Conservation (phyloP, 53 echinoderm and acorn worm genomes). For the Zoroaster sp. region DNA sequence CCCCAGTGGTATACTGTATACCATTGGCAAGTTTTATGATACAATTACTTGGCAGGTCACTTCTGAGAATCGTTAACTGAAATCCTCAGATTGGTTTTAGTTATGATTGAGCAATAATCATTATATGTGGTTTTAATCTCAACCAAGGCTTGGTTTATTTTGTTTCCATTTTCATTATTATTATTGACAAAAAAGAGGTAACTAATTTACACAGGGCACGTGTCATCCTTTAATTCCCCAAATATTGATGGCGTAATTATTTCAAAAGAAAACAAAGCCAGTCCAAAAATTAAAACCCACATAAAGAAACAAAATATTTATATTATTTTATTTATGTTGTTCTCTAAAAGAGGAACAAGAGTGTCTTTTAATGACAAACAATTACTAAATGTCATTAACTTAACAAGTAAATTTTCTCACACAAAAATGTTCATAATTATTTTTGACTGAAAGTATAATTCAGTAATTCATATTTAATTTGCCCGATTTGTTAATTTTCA, state of each 20-base stretch:
- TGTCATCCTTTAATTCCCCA: background rate
- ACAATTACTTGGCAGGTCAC: no score
- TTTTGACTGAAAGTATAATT: background rate
- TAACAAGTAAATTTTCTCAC: no score
- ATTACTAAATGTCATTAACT: no score
- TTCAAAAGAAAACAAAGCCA: background rate
- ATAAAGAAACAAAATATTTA: background rate
- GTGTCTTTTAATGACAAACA: no score
- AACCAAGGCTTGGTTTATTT: background rate
- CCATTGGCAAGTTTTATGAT: no score
- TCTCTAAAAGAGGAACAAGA: no score
- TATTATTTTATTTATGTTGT: background rate
- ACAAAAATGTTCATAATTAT: no score
- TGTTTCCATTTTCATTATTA: background rate
- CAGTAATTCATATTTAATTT: background rate
- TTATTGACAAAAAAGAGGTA: background rate
- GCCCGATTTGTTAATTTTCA: background rate
- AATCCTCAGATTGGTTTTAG: background rate
- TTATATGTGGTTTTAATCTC: background rate
- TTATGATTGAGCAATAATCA: background rate
- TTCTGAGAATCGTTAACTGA: background rate
- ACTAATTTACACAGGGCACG: no score
- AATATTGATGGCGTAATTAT: background rate
- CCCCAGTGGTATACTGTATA: no score
- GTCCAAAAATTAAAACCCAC: background rate